Conservation (phyloP, 2,113 vertebrate species). For the Lophotis ruficrista region DNA sequence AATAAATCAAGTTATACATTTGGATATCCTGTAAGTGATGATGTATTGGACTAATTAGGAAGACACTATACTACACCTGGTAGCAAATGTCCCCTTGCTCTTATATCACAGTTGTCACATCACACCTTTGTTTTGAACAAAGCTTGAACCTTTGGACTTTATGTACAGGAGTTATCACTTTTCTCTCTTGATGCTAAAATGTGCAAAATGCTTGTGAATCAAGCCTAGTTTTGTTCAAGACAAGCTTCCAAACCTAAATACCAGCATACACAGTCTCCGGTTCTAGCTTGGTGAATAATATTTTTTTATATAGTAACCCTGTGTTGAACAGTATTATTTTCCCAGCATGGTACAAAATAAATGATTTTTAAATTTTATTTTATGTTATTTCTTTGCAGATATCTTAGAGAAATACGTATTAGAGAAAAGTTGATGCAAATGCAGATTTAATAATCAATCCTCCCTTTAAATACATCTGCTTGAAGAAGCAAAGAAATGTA, state of each 20-base stretch:
- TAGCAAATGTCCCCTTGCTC: neutral
- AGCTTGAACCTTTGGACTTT: neutral
- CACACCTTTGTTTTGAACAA: neutral
- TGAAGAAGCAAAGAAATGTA: neutral
- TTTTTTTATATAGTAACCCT: neutral
- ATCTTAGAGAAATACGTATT: neutral
- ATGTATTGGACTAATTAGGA: neutral
- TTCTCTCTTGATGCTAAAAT: neutral
- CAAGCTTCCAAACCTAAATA: neutral
- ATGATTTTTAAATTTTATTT: neutral
- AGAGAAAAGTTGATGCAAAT: neutral
- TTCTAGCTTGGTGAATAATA: neutral
- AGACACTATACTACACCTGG: neutral
- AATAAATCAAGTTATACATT: neutral
- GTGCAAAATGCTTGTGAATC: neutral
- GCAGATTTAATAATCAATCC: neutral
- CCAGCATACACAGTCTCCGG: neutral
- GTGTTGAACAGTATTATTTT: neutral
- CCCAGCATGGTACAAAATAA: neutral
- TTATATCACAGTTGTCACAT: neutral
- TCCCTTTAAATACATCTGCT: neutral
- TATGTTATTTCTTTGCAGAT: neutral
- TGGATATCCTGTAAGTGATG: neutral
- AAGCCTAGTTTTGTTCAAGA: neutral
- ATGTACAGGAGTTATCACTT: neutral